These are phyloP conservation scores for Meliscaeva auricollis DNA, from an alignment of 2,888 invertebrate genomes.

Conservation along the genomic window DNA sequence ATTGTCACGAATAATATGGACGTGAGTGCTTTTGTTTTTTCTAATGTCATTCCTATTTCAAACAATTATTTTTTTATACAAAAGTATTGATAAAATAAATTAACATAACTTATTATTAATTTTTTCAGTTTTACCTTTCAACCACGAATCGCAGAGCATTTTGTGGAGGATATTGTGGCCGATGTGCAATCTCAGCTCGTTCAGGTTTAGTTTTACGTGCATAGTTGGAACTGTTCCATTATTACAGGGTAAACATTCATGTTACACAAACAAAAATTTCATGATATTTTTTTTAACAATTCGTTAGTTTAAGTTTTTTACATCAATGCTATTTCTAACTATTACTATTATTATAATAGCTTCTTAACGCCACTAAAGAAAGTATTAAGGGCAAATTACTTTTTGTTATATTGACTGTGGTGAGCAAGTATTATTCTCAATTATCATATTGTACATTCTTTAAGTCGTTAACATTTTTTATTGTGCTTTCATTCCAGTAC, in stretches of 20 bases:
- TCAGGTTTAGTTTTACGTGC: conserved; percentile 82
- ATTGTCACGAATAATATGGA: no score
- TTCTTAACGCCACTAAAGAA: conserved; percentile 3
- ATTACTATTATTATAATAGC: neutral
- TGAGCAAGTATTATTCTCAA: conserved; percentile 47
- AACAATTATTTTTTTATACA: no score
- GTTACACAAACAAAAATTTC: neutral
- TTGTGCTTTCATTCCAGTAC: conserved; percentile 39
- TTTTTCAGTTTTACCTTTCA: conserved; percentile 84
- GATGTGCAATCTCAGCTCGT: conserved; percentile 84
- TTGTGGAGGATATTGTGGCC: conserved; percentile 91
- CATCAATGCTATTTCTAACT: neutral
- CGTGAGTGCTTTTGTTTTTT: no score
- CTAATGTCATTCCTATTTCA: no score
- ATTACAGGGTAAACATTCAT: neutral
- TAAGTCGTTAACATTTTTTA: conserved; percentile 24
- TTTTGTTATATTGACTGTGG: conserved; percentile 5
- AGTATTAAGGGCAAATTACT: conserved; percentile 38
- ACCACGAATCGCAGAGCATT: conserved; percentile 86
- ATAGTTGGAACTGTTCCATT: conserved; percentile 3
- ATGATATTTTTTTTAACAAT: neutral
- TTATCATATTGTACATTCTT: conserved; percentile 23
- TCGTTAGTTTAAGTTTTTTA: no score
- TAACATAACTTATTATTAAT: conserved; percentile 35
- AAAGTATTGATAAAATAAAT: no score